Conservation (phyloP, 1,140 invertebrate species). For the Heterodera schachtii region DNA sequence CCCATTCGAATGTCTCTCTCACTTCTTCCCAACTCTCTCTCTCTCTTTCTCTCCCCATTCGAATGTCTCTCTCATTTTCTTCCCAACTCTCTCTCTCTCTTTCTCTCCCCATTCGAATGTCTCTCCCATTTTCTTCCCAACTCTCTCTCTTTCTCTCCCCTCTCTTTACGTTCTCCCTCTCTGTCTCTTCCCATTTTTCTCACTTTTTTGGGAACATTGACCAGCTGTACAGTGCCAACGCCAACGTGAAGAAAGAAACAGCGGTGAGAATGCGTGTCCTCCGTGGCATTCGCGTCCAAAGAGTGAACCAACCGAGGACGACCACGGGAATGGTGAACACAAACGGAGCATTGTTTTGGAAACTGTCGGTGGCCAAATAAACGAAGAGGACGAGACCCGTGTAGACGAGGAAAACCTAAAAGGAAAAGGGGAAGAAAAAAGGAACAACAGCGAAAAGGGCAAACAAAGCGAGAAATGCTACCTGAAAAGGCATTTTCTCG, state of each 20-base stretch:
- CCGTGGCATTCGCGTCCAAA: slow-evolving; percentile 43
- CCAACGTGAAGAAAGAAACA: slow-evolving; percentile 46
- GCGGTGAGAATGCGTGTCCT: slow-evolving; percentile 44
- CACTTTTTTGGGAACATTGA: slow-evolving; percentile 41
- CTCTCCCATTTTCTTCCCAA: too few relatives aligned
- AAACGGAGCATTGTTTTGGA: slow-evolving; percentile 49
- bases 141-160: too few relatives aligned
- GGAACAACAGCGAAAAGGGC: too few relatives aligned
- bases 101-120: too few relatives aligned
- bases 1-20: too few relatives aligned
- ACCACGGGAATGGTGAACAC: slow-evolving; percentile 48
- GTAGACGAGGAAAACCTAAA: slow-evolving; percentile 34
- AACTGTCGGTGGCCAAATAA: slow-evolving; percentile 47
- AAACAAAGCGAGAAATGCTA: not conserved
- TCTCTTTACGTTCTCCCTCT: not conserved
- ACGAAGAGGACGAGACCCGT: slow-evolving; percentile 36
- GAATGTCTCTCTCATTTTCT: too few relatives aligned
- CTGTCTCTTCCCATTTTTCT: not conserved
- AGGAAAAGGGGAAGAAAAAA: not conserved
- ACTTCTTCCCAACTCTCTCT: too few relatives aligned
- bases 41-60: too few relatives aligned
- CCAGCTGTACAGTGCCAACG: slow-evolving; percentile 47
- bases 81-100: too few relatives aligned
- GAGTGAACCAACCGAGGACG: slow-evolving; percentile 47
- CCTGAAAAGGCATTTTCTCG: slow-evolving; percentile 6